Evolutionary conservation across 1,140 invertebrate genomes (phyloP).

Genomic region (Meloidogyne hapla): DNA sequence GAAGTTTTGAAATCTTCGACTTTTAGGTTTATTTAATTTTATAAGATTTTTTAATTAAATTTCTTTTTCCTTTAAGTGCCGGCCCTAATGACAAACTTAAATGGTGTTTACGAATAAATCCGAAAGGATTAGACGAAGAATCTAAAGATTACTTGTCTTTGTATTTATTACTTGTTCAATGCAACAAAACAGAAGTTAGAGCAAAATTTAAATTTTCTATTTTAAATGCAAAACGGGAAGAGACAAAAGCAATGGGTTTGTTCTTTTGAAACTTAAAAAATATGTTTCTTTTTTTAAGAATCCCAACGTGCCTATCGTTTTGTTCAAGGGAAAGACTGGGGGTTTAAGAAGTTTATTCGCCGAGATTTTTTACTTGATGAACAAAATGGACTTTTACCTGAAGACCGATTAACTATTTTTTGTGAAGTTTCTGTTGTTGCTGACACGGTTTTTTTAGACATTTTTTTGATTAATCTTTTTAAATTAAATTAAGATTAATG

Average conservation of each 20-base stretch:
- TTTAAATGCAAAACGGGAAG: slow-evolving; percentile 82
- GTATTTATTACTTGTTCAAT: slow-evolving; percentile 95
- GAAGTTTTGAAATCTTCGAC: slow-evolving; percentile 93
- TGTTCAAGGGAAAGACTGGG: slow-evolving; percentile 99
- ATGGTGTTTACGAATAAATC: slow-evolving; percentile 87
- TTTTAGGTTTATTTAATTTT: slow-evolving; percentile 73
- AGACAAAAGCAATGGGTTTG: slow-evolving; percentile 97
- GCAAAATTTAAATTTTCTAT: slow-evolving; percentile 99
- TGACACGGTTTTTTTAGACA: slow-evolving; percentile 29
- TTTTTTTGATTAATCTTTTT: not conserved
- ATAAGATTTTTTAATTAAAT: not conserved
- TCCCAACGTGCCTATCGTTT: slow-evolving; percentile 92
- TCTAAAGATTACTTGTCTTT: slow-evolving; percentile 87
- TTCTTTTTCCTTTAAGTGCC: slow-evolving; percentile 15
- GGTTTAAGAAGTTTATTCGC: slow-evolving; percentile 98
- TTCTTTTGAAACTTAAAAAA: slow-evolving; percentile 25
- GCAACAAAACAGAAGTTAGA: slow-evolving; percentile 98
- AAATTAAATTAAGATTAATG: slow-evolving; percentile 33
- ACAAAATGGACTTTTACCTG: slow-evolving; percentile 91
- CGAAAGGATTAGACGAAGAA: slow-evolving; percentile 92
- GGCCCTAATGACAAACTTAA: slow-evolving; percentile 64
- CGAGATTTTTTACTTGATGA: slow-evolving; percentile 96
- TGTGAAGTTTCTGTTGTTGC: slow-evolving; percentile 75
- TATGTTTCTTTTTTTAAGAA: slow-evolving; percentile 67
- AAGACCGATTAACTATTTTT: slow-evolving; percentile 98